Evolutionary conservation across 1,140 invertebrate genomes (phyloP).

Genomic region (Camponotus vicinus): DNA sequence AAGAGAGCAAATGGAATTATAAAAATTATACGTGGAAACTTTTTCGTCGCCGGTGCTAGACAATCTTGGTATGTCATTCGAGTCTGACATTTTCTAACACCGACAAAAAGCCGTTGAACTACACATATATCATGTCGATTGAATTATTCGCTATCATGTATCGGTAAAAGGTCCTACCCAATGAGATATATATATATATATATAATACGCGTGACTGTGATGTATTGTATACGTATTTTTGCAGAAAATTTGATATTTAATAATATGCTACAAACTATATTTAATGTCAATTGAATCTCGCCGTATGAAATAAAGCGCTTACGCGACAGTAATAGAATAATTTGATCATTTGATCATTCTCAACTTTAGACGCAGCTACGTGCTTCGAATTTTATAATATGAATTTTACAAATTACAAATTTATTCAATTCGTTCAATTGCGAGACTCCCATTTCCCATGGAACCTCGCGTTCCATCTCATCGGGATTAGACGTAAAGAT

Average conservation of each 20-base stretch:
- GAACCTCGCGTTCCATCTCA: neutral
- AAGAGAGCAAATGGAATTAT: constrained; percentile 40
- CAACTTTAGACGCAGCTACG: too few species aligned
- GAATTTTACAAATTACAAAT: neutral
- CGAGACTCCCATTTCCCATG: too few species aligned
- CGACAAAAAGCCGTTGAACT: neutral
- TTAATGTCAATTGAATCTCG: too few species aligned
- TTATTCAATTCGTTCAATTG: neutral
- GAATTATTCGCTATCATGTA: constrained; percentile 10
- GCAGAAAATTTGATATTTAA: neutral
- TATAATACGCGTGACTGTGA: too few species aligned
- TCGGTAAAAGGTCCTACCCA: neutral
- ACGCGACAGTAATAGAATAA: too few species aligned
- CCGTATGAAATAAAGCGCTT: too few species aligned
- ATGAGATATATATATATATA: constrained; percentile 9
- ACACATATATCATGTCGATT: neutral
- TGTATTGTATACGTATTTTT: too few species aligned
- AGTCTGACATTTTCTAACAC: neutral
- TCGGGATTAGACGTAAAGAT: neutral
- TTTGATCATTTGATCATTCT: too few species aligned
- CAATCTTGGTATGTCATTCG: neutral
- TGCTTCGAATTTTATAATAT: neutral
- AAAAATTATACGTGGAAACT: neutral
- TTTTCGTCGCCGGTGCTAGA: constrained; percentile 6
- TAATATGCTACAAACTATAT: neutral